Evolutionary conservation across 2,888 invertebrate genomes (phyloP).

Genomic region (Macrophya annulata): DNA sequence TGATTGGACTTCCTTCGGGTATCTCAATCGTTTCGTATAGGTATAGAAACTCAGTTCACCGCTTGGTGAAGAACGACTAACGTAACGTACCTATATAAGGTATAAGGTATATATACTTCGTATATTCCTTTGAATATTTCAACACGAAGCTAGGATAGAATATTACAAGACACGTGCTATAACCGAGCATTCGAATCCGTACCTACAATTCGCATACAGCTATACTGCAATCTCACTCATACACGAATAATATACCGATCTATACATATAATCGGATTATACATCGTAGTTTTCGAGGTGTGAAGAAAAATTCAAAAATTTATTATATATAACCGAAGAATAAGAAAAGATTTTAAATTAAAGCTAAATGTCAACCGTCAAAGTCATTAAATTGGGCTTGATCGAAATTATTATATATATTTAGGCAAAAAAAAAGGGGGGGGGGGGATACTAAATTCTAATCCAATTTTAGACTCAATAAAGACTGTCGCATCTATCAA

Average conservation of each 20-base stretch:
- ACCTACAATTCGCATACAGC: constrained; percentile 57
- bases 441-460: neutral
- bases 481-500: neutral
- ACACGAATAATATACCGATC: constrained; percentile 66
- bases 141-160: constrained; percentile 3
- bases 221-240: constrained; percentile 65
- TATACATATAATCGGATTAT: neutral
- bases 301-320: neutral
- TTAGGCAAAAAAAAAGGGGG: neutral
- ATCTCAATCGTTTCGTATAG: neutral
- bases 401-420: neutral
- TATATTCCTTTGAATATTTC: constrained; percentile 44
- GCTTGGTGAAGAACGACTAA: neutral
- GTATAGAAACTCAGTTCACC: neutral
- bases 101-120: neutral
- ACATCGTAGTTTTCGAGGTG: neutral
- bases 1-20: constrained; percentile 11
- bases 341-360: neutral
- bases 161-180: constrained; percentile 25
- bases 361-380: neutral
- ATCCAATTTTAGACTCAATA: neutral
- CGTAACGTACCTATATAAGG: no score
- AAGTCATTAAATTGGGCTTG: neutral
- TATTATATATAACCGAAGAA: neutral
- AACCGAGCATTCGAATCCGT: constrained; percentile 17